Evolutionary conservation across 2,797 vertebrate genomes (phyloP).

Genomic region (Myotis myotis): DNA sequence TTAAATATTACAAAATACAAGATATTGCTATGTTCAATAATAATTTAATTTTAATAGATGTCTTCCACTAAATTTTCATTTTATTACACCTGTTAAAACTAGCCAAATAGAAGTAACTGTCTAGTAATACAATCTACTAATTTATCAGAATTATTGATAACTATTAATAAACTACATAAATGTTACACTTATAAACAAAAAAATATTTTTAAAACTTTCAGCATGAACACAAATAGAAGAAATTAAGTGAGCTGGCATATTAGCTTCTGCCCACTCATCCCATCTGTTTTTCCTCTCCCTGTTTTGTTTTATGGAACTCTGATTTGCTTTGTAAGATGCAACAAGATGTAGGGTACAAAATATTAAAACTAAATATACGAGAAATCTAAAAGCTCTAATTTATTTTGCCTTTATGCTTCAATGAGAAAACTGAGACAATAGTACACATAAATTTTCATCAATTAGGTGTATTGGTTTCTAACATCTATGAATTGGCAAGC

Average conservation of each 20-base stretch:
- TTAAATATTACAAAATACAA: constrained; percentile 38
- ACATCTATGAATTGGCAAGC: constrained; percentile 23
- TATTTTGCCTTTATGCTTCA: constrained; percentile 42
- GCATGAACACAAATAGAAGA: constrained; percentile 51
- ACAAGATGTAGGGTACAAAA: neutral
- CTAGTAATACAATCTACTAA: constrained; percentile 29
- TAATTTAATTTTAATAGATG: constrained; percentile 12
- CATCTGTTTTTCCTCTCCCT: constrained; percentile 20
- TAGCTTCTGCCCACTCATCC: constrained; percentile 44
- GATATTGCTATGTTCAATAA: neutral
- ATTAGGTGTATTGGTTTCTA: constrained; percentile 38
- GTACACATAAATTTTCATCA: neutral
- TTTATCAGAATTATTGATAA: constrained; percentile 43
- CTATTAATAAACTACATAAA: constrained; percentile 28
- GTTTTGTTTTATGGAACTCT: constrained; percentile 41
- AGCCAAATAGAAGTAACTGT: constrained; percentile 47
- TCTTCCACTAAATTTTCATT: constrained; percentile 30
- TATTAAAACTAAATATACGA: constrained; percentile 16
- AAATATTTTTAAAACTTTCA: constrained; percentile 36
- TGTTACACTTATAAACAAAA: neutral
- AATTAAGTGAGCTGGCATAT: constrained; percentile 25
- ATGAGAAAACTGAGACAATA: constrained; percentile 21
- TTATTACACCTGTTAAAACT: constrained; percentile 22
- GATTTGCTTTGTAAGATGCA: constrained; percentile 38
- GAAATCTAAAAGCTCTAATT: constrained; percentile 12